Evolutionary conservation across 2,797 vertebrate genomes (phyloP), one percentile per base, ranked within the genome.

Genomic region (Remorina albescens): DNA sequence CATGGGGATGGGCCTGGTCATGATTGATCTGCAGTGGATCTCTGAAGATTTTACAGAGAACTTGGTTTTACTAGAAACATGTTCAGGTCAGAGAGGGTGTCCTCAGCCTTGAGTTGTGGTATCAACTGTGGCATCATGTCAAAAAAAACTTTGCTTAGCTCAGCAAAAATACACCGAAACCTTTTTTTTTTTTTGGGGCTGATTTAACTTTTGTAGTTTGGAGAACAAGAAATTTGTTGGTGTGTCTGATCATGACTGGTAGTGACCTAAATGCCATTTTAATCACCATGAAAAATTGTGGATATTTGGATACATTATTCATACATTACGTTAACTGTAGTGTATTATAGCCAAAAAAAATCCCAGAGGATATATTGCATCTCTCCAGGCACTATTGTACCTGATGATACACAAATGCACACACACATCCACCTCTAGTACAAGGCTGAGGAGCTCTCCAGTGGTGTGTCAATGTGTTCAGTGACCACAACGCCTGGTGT

Each of bases 21-120:
- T 94, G 92, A 95, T 94, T 93, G 93, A 94, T 94, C 93, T 93
- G 90, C 92, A 91, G 87, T 72, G 82, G 87, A 91, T 87, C 90
- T 94, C 91, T 92, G 89, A 90, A 91, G 91, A 92, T 88, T 90
- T 91, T 89, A 91, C 73, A 50, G 81, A 81, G 88, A 91, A 87
- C 87, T 74, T 70, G 86, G 83, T 84, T 86, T 90, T 86, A 85
- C 85, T 84, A 72, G 59, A 81, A 78, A 80, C 19, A 54, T 67
- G 80, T 74, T 90, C 80, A 82, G 87, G 86, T 88, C 78, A 80
- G 77, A 70, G 62, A 58, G 55, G 85, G 77, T 78, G 77, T 60
- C 83, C 80, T 87, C 67, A 9, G 68, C 86, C 84, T 84, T 76
- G 42, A 72, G 67, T 62, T 69, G 32, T 34, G 3, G 32, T 4